Percentiles rank a stretch among this genome's conserved stretches.
phyloP scores from a whole-genome alignment of 1,140 invertebrate species.

The Mamestra configurata region DNA sequence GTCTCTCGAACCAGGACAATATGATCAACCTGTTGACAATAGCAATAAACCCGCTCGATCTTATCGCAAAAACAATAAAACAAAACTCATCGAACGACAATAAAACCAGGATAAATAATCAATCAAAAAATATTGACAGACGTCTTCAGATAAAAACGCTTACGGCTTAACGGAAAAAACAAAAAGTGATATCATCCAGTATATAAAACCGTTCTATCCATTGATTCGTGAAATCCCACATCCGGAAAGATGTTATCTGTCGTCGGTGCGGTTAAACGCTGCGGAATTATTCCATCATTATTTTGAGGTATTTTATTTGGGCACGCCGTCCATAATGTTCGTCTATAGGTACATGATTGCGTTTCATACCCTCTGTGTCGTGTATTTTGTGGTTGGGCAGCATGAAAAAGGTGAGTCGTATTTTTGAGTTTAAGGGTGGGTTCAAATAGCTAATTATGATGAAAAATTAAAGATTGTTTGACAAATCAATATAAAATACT shows the following conservation, averaged over 20 bases:
- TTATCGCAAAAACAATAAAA: neutral
- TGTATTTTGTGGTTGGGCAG: slow-evolving; percentile 22
- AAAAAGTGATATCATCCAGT: neutral
- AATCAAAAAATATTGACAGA: slow-evolving; percentile 12
- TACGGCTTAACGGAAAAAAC: slow-evolving; percentile 36
- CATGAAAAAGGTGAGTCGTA: slow-evolving; percentile 50
- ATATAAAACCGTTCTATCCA: slow-evolving; percentile 13
- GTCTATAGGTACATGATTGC: slow-evolving; percentile 17
- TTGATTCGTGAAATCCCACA: slow-evolving; percentile 56
- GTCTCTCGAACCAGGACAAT: no score
- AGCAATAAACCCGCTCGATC: neutral
- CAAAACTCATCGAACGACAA: neutral
- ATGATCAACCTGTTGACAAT: neutral
- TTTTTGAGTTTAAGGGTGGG: neutral
- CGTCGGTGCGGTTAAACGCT: slow-evolving; percentile 34
- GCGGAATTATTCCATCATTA: slow-evolving; percentile 62
- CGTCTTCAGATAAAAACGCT: slow-evolving; percentile 26
- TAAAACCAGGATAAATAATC: neutral
- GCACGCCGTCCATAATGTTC: slow-evolving; percentile 58
- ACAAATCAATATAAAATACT: no score
- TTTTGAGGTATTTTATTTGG: slow-evolving; percentile 58
- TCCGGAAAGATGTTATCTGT: slow-evolving; percentile 66
- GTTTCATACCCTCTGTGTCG: slow-evolving; percentile 17
- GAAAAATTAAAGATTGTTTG: no score
- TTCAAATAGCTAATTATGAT: no score